Conservation (phyloP, 2,888 invertebrate genomes). For the Gisinianus flammeolus region DNA sequence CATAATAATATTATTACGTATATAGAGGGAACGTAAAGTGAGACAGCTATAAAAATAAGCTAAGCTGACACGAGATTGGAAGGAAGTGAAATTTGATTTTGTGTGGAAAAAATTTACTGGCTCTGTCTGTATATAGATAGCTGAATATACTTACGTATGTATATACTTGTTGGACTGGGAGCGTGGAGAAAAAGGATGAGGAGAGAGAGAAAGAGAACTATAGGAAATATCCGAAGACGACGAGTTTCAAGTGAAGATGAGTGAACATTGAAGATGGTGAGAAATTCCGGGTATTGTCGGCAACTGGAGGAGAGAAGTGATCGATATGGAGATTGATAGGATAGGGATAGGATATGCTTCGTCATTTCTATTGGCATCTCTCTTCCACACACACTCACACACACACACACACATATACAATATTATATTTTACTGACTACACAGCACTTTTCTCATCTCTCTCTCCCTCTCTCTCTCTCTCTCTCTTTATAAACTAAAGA, state of each 20-base stretch:
- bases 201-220: not conserved
- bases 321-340: conserved; percentile 49
- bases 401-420: not conserved
- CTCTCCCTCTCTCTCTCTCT: conserved; percentile 9
- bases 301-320: conserved; percentile 44
- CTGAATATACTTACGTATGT: no score
- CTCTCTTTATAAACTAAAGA: not conserved
- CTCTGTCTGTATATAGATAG: no score
- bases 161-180: no score
- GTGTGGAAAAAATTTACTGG: conserved; percentile 18
- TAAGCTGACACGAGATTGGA: conserved; percentile 17
- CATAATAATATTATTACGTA: no score
- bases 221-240: not conserved
- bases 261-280: conserved; percentile 29
- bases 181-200: no score
- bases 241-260: conserved; percentile 4
- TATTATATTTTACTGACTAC: conserved; percentile 21
- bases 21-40: not conserved
- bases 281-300: conserved; percentile 41
- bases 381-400: conserved; percentile 7
- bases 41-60: conserved; percentile 1
- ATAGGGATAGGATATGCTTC: conserved; percentile 41
- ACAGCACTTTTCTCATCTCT: not conserved
- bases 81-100: conserved; percentile 39
- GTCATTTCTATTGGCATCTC: conserved; percentile 40